These are phyloP conservation scores for Gadopsis marmoratus DNA, from an alignment of 2,797 vertebrate genomes.

Conservation along the genomic window DNA sequence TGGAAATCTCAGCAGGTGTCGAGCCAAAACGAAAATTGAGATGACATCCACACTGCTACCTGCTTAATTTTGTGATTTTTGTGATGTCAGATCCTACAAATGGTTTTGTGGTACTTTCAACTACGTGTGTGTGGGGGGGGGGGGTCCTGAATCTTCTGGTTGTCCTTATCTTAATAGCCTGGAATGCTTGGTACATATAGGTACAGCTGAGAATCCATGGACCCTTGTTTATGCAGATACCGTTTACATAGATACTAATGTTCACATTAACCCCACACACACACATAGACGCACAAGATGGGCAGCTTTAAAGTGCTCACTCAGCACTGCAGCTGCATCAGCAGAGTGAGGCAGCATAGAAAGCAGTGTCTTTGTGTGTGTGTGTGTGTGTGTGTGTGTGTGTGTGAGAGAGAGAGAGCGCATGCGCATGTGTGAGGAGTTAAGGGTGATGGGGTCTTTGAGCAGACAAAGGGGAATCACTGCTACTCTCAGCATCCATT, in stretches of 20 bases:
- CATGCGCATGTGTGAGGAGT: constrained; percentile 64
- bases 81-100: constrained; percentile 8
- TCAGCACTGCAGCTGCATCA: constrained; percentile 74
- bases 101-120: neutral
- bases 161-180: constrained; percentile 34
- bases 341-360: constrained; percentile 68
- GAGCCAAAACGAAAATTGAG: constrained; percentile 69
- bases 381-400: constrained; percentile 23
- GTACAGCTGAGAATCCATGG: neutral
- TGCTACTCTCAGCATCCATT: constrained; percentile 81
- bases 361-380: constrained; percentile 61
- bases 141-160: constrained; percentile 3
- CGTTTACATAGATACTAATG: constrained; percentile 35
- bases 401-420: constrained; percentile 22
- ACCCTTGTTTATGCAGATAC: constrained; percentile 15
- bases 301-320: constrained; percentile 71
- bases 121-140: neutral
- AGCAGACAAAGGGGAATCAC: constrained; percentile 76
- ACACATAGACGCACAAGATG: constrained; percentile 44
- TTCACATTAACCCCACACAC: constrained; percentile 37
- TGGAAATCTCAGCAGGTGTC: constrained; percentile 57
- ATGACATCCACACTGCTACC: constrained; percentile 32
- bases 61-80: constrained; percentile 39
- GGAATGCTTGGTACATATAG: constrained; percentile 26
- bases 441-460: constrained; percentile 72